A percentile compares a stretch with the other conserved stretches of the same genome.
These are phyloP conservation scores for Drosophila ogumai DNA, from an alignment of 1,140 invertebrate species.

Conservation along the genomic window DNA sequence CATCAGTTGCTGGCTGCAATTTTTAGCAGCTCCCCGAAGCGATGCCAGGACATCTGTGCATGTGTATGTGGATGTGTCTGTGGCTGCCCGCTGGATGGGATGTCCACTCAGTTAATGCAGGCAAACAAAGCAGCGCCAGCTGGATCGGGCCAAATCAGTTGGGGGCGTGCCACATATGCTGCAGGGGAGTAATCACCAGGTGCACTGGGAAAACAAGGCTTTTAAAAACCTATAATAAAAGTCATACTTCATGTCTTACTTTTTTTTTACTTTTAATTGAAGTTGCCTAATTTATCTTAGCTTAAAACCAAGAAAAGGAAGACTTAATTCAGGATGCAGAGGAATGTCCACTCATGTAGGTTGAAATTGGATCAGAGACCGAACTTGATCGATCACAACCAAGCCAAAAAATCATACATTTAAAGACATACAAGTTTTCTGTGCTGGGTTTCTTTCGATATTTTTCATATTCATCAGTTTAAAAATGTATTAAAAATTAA, in stretches of 20 bases:
- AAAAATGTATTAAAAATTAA: no score
- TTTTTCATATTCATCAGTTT: no score
- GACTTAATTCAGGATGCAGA: not conserved
- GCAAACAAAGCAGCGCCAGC: constrained; percentile 65
- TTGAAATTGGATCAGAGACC: no score
- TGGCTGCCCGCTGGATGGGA: constrained; percentile 33
- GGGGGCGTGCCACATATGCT: constrained; percentile 47
- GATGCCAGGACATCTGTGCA: constrained; percentile 13
- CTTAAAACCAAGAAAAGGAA: not conserved
- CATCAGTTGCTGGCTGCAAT: constrained; percentile 71
- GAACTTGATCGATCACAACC: no score
- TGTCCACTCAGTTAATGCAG: constrained; percentile 73
- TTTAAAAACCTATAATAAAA: not conserved
- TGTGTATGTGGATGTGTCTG: constrained; percentile 19
- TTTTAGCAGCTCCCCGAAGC: constrained; percentile 50
- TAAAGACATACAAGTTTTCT: no score
- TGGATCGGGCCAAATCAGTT: constrained; percentile 29
- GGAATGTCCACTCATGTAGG: no score
- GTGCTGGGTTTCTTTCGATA: no score
- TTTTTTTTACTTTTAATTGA: not conserved
- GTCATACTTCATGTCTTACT: not conserved
- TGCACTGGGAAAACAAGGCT: constrained; percentile 19
- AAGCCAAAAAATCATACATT: no score
- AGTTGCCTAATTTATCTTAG: no score
- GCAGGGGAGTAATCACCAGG: constrained; percentile 65